Evolutionary conservation across 2,797 vertebrate species (phyloP), one percentile per base, ranked within the genome.

Genomic region (Dermochelys coriacea): DNA sequence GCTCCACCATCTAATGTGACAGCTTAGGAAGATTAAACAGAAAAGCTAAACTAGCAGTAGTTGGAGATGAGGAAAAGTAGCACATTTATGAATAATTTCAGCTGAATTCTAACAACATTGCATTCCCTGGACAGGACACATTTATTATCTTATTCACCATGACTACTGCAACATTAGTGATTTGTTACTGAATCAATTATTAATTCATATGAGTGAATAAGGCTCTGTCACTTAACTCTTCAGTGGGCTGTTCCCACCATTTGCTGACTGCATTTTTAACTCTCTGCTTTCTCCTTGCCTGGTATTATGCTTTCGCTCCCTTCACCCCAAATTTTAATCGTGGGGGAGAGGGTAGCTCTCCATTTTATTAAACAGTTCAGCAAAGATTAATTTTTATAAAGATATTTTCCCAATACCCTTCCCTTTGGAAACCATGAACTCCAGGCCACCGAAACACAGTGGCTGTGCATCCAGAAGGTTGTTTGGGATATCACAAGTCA

Each of bases 171-270:
- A 98, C 98, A 98, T 98, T 98, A 98, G 98, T 98, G 98, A 98
- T 98, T 98, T 98, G 98, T 98, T 98, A 98, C 98, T 55, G 85
- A 98, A 98, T 98, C 98, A 98, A 98, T 98, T 98, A 98, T 98
- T 98, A 98, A 98, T 98, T 98, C 98, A 97, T 97, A 97, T 96
- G 96, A 97, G 96, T 97, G 97, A 98, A 97, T 89, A 96, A 96
- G 95, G 95, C 87, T 97, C 92, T 98, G 97, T 97, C 97, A 97
- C 93, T 98, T 98, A 98, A 98, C 98, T 98, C 98, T 98, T 98
- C 91, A 95, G 85, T 55, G 95, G 94, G 49, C 90, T 64, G 4
- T 95, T 80, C 49, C 64, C 5, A 2, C 47, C 87, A 51, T 45
- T 55, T 47, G 18, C 47, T 29, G 74, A 89, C 59, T 84, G 51